Evolutionary conservation across 2,888 invertebrate species (phyloP), one percentile per base, ranked within the genome.

Genomic region (Ectemnius cavifrons): DNA sequence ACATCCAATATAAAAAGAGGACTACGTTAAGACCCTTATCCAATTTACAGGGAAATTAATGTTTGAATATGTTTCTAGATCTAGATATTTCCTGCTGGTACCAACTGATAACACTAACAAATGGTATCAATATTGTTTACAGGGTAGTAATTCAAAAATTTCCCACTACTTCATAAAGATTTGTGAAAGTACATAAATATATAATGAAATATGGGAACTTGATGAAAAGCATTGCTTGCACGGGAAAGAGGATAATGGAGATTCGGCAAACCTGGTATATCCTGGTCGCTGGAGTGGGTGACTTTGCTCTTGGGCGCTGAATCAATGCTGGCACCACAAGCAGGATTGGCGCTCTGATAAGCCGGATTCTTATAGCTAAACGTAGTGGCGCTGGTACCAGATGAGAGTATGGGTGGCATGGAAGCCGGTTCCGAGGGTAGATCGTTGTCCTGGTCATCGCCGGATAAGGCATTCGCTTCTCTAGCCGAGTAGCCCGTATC

Each of bases 331-430:
- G 76, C 63, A 23, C 89, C 85, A 71, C 87, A 89, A 18, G 91
- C 87, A 5, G 95, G 93, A 86, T 95, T 94, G 14, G 95, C 96
- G 76, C 95, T 95, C 86, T 95, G 95, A 88, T 96, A 96, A 49
- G 94, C 93, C 0, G 95, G 95, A 85, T 94, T 95, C 68, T 94
- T 93, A 88, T 96, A 94, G 85, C 94, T 95, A 90, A 95, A 95
- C 1, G 89, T 87, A 8, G 84, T 84, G 64, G 85, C 85, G 71
- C 89, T 88, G 75, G 89, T 91, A 28, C 89, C 84, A n/a, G 92
- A 83, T 0, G 87, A 84, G 14, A 88, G 90, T 63, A 93, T 90
- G 65, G 92, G 92, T 27, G 93, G 93, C 93, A 93, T 93, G 67
- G 93, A 93, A 59, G 92, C 92, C 8, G 93, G 93, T 81, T 93